Conservation (phyloP, 1,140 invertebrate species). For the Heterodera schachtii region DNA sequence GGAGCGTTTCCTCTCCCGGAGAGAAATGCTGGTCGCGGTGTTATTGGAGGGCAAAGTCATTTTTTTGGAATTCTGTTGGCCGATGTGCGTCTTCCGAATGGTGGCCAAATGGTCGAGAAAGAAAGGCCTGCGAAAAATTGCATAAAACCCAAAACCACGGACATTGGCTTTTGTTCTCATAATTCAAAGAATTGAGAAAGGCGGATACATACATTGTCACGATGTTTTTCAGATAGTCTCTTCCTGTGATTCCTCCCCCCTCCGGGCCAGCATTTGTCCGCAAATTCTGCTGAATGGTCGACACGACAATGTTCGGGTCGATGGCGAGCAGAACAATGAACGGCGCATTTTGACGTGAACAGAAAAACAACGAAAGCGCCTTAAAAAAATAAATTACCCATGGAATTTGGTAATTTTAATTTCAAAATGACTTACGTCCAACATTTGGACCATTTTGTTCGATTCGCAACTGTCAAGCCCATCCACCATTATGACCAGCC, state of each 20-base stretch:
- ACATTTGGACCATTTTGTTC: conserved; percentile 83
- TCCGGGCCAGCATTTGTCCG: conserved; percentile 29
- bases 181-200: too few species aligned
- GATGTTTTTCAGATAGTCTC: conserved; percentile 92
- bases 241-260: conserved; percentile 76
- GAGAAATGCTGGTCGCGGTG: conserved; percentile 6
- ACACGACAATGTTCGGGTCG: conserved; percentile 64
- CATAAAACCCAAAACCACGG: not conserved
- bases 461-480: conserved; percentile 96
- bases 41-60: conserved; percentile 11
- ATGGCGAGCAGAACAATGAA: conserved; percentile 64
- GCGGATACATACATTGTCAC: conserved; percentile 76
- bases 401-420: not conserved
- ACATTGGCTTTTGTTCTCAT: too few species aligned
- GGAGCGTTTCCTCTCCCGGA: conserved; percentile 40
- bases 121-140: conserved; percentile 73
- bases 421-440: conserved; percentile 73
- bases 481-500: conserved; percentile 85
- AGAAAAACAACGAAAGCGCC: conserved; percentile 87
- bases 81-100: conserved; percentile 1
- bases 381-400: conserved; percentile 69
- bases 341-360: conserved; percentile 60
- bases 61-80: conserved; percentile 28
- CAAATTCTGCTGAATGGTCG: conserved; percentile 64
- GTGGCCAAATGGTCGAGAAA: conserved; percentile 85